Conservation (phyloP, 92 coral and sea anemone genomes). For the Micromussa lordhowensis region DNA sequence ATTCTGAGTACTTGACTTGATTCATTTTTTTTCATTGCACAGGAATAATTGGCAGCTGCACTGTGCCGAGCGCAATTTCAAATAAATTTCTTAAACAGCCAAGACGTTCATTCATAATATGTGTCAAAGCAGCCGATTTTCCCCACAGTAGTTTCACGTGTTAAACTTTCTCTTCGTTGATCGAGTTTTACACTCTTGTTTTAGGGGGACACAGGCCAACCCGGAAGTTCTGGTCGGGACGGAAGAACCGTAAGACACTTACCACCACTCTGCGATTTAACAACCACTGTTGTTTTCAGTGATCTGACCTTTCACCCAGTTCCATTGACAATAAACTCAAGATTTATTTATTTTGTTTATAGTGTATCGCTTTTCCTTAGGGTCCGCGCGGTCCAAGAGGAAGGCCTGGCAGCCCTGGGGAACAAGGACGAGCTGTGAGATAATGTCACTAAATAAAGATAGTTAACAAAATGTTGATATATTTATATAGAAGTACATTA, state of each 20-base stretch:
- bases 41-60: too few relatives aligned
- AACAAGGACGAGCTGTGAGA: slow-evolving; percentile 24
- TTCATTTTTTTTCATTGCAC: too few relatives aligned
- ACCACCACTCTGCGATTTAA: not conserved
- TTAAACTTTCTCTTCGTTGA: not conserved
- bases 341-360: not conserved
- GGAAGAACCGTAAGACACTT: slow-evolving; percentile 24
- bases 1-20: too few relatives aligned
- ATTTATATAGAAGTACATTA: not conserved
- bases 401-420: slow-evolving; percentile 19
- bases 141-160: not conserved
- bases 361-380: not conserved
- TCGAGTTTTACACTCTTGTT: too few relatives aligned
- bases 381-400: slow-evolving; percentile 43
- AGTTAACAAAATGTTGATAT: not conserved
- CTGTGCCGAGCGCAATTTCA: not conserved
- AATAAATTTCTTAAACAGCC: not conserved
- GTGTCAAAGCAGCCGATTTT: not conserved
- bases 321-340: not conserved
- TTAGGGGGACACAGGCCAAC: slow-evolving; percentile 30
- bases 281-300: too few relatives aligned
- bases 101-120: not conserved
- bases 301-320: not conserved
- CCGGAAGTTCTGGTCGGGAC: slow-evolving; percentile 24
- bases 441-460: not conserved